phyloP scores from a whole-genome alignment of 2,113 vertebrate species.

The Poeciliopsis prolifica region DNA sequence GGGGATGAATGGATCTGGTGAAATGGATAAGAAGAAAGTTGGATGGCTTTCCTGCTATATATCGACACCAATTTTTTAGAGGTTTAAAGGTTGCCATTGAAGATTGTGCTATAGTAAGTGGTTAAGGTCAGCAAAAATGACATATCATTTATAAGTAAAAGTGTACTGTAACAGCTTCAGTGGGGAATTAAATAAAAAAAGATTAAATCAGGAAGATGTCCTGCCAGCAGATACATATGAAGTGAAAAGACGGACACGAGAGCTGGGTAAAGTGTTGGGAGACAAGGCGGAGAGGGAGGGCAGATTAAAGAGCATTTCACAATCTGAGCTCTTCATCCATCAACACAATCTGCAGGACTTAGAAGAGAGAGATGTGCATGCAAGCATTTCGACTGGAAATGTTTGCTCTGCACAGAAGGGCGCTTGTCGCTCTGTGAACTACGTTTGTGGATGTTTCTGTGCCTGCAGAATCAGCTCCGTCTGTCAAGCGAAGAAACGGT shows the following conservation, averaged over 20 bases:
- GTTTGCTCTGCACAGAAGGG: slow-evolving; percentile 55
- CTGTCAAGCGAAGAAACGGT: slow-evolving; percentile 51
- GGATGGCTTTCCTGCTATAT: not conserved
- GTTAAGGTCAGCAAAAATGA: not conserved
- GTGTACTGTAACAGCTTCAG: not conserved
- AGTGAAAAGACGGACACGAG: slow-evolving; percentile 9
- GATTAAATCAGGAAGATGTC: not conserved
- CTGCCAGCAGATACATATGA: slow-evolving; percentile 16
- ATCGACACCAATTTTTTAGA: not conserved
- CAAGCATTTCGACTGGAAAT: slow-evolving; percentile 58
- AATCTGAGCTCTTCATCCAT: slow-evolving; percentile 67
- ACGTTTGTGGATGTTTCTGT: slow-evolving; percentile 29
- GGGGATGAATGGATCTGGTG: not conserved
- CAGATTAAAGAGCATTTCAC: slow-evolving; percentile 67
- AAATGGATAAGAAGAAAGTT: not conserved
- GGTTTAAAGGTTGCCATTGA: not conserved
- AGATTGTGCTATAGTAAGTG: not conserved
- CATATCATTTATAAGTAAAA: slow-evolving; percentile 1
- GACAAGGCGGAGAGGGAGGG: slow-evolving; percentile 36
- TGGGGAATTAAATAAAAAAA: slow-evolving; percentile 5
- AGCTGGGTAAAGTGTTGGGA: slow-evolving; percentile 14
- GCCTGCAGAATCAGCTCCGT: slow-evolving; percentile 56
- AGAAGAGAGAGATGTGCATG: slow-evolving; percentile 60
- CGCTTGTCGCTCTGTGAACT: slow-evolving; percentile 7
- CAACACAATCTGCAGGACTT: slow-evolving; percentile 71